These are phyloP conservation scores for Notechis scutatus DNA, from an alignment of 2,113 vertebrate species.

Conservation along the genomic window DNA sequence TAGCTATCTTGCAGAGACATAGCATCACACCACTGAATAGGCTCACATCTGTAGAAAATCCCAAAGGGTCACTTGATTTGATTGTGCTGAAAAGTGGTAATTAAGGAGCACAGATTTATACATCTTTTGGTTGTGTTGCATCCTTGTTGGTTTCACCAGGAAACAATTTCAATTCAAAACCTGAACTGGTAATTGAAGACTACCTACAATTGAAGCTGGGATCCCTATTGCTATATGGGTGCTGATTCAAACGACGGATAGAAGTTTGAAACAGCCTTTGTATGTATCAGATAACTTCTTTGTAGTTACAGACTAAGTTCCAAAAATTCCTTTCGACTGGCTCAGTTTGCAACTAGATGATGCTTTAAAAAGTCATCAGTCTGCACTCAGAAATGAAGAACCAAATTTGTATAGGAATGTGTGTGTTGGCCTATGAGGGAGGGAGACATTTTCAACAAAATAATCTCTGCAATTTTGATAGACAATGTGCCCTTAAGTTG, in stretches of 20 bases:
- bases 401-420: not conserved
- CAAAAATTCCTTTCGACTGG: not conserved
- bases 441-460: not conserved
- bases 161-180: not conserved
- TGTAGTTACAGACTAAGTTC: not conserved
- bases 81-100: not conserved
- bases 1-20: not conserved
- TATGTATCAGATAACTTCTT: not conserved
- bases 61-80: not conserved
- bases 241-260: not conserved
- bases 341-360: not conserved
- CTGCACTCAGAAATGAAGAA: not conserved
- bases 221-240: not conserved
- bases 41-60: not conserved
- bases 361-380: not conserved
- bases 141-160: not conserved
- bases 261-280: not conserved
- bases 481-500: not conserved
- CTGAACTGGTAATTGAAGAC: not conserved
- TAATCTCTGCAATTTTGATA: not conserved
- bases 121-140: not conserved
- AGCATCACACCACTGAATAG: not conserved
- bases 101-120: not conserved
- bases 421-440: not conserved
- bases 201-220: not conserved